Base-by-base conservation (phyloP, 1,140 invertebrate genomes). In the Ips nitidus region DNA sequence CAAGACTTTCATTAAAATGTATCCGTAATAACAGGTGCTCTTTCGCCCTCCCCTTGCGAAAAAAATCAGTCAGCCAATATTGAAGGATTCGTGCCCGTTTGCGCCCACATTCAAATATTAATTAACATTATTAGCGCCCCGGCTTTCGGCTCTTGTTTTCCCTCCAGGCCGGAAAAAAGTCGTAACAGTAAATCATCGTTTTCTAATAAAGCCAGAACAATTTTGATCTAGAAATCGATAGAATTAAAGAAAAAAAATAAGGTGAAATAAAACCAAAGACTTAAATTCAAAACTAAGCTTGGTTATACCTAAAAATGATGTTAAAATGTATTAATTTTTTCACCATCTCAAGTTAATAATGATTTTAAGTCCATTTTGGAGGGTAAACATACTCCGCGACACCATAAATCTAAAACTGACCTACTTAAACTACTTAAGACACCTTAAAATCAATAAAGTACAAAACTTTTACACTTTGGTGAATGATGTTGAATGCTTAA, bases 101-200 rank as follows among this genome's bases (percentile, higher is more conserved):
- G 39, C 53, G 70, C 60, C 62, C 70, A 65, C 62, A 71, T 75
- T 80, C 77, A 78, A 78, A 80, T 78, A 79, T 79, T 80, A 80
- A 80, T 80, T 80, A 80, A 80, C 77, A 75, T 79, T 80, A 80
- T 80, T 80, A 79, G 76, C 76, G 74, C 74, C 75, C 73, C 74
- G 66, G 74, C 72, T 76, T 76, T 79, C 72, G 22, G 22, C 22
- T 73, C 68, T 75, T 74, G 76, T 76, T 71, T 67, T 63, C 22
- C 41, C 61, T 57, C 67, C 75, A 79, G 22, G 22, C 22, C 22
- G 0, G 22, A 22, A 22, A 78, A 79, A 78, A 80, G 77, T 80
- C 73, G 78, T 80, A 79, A 79, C 76, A 74, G 77, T 79, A 79
- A 80, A 80, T 80, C 78, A 79, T 76, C 78, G 72, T 69, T 75